Evolutionary conservation across 53 echinoderm and acorn worm genomes (phyloP).

Genomic region (Mesocentrotus franciscanus): DNA sequence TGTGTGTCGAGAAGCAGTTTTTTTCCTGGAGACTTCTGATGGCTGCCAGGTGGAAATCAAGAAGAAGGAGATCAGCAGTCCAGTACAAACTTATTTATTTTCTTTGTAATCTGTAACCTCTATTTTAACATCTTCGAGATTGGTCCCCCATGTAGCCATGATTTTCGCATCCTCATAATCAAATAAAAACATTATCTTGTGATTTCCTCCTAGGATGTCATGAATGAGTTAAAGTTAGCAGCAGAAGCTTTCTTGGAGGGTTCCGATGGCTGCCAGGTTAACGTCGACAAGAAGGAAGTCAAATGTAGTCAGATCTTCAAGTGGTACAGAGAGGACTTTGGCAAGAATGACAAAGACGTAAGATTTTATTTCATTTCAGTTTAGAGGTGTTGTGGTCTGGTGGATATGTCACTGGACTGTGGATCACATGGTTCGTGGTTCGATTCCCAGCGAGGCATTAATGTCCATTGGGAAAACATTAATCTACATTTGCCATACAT

Average conservation of each 20-base stretch:
- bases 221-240: conserved; percentile 81
- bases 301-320: conserved; percentile 89
- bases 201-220: conserved; percentile 73
- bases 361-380: not conserved
- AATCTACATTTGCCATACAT: too few relatives aligned
- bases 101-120: too few relatives aligned
- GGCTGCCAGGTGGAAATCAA: too few relatives aligned
- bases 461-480: too few relatives aligned
- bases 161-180: not conserved
- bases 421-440: too few relatives aligned
- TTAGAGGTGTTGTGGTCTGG: not conserved
- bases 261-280: conserved; percentile 85
- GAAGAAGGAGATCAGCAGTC: too few relatives aligned
- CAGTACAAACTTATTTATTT: too few relatives aligned
- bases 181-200: not conserved
- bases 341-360: conserved; percentile 82
- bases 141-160: not conserved
- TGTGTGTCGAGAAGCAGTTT: too few relatives aligned
- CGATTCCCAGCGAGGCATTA: too few relatives aligned
- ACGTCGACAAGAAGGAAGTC: conserved; percentile 75
- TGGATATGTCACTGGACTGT: too few relatives aligned
- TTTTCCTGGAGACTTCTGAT: too few relatives aligned
- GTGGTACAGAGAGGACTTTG: conserved; percentile 97
- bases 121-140: too few relatives aligned
- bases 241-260: conserved; percentile 94